These are phyloP conservation scores for Channa argus DNA, from an alignment of 2,113 vertebrate genomes.

Conservation along the genomic window DNA sequence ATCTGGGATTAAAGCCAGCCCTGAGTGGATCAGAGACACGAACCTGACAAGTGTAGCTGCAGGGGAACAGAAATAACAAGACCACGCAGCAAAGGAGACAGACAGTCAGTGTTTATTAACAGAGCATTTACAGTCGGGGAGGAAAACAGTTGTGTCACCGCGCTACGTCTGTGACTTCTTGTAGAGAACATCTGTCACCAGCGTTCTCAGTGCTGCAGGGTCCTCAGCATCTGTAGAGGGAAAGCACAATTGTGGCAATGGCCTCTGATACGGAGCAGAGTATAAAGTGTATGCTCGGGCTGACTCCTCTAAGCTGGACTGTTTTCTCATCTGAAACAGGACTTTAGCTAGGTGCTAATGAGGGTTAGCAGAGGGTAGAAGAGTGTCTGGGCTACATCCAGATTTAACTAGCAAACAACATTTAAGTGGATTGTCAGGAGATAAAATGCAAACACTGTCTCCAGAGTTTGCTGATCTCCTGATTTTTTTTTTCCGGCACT, in stretches of 20 bases:
- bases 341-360: too few species aligned
- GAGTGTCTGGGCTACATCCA: too few species aligned
- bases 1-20: slow-evolving; percentile 31
- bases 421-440: too few species aligned
- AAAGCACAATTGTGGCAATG: slow-evolving; percentile 37
- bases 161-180: slow-evolving; percentile 43
- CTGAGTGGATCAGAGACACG: slow-evolving; percentile 19
- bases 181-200: slow-evolving; percentile 90
- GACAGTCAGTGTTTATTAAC: slow-evolving; percentile 57
- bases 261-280: background rate
- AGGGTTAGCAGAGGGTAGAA: too few species aligned
- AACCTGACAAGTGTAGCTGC: slow-evolving; percentile 28
- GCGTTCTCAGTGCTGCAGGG: slow-evolving; percentile 76
- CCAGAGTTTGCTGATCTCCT: too few species aligned
- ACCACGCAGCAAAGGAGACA: background rate
- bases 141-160: slow-evolving; percentile 4
- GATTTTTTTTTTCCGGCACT: too few species aligned
- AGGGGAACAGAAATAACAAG: slow-evolving; percentile 23
- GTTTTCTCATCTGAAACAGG: too few species aligned
- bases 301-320: too few species aligned
- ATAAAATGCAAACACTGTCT: too few species aligned
- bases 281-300: too few species aligned
- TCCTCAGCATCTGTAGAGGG: slow-evolving; percentile 83
- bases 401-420: too few species aligned
- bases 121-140: slow-evolving; percentile 61